Percentiles rank a stretch among this genome's conserved stretches.
phyloP scores from a whole-genome alignment of 2,797 vertebrate genomes.

The Nasua narica region DNA sequence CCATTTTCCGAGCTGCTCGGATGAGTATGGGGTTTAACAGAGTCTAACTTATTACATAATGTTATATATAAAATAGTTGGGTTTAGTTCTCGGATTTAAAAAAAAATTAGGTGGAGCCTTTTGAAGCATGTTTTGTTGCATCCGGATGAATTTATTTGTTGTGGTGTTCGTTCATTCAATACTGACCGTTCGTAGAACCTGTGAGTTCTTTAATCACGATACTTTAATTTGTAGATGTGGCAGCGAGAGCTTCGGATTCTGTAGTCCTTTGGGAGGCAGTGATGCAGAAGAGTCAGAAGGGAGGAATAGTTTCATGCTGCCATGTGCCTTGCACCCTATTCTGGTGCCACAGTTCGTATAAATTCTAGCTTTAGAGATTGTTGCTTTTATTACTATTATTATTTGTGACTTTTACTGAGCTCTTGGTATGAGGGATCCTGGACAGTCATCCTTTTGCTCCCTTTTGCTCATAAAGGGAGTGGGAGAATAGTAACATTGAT shows the following conservation, averaged over 20 bases:
- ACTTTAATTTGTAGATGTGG: conserved; percentile 54
- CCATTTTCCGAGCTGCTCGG: conserved; percentile 28
- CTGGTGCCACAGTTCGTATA: neutral
- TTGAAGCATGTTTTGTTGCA: conserved; percentile 1
- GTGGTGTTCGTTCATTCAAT: neutral
- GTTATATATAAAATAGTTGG: conserved; percentile 10
- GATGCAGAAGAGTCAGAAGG: conserved; percentile 21
- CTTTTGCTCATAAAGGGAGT: neutral
- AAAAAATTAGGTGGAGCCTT: neutral
- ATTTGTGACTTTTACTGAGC: neutral
- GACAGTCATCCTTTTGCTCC: neutral
- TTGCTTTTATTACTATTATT: neutral
- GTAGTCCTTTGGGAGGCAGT: conserved; percentile 35
- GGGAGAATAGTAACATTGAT: conserved; percentile 30
- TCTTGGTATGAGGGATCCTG: neutral
- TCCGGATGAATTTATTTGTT: neutral
- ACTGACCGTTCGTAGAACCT: neutral
- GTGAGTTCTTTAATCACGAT: conserved; percentile 3
- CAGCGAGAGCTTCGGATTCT: neutral
- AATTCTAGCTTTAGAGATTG: conserved; percentile 29
- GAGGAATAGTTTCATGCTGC: conserved; percentile 28
- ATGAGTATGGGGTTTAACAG: conserved; percentile 50
- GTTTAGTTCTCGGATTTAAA: neutral
- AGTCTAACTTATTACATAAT: conserved; percentile 60
- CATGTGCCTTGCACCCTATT: neutral